Evolutionary conservation across 2,797 vertebrate species (phyloP), one percentile per base, ranked within the genome.

Genomic region (Argyrosomus regius): DNA sequence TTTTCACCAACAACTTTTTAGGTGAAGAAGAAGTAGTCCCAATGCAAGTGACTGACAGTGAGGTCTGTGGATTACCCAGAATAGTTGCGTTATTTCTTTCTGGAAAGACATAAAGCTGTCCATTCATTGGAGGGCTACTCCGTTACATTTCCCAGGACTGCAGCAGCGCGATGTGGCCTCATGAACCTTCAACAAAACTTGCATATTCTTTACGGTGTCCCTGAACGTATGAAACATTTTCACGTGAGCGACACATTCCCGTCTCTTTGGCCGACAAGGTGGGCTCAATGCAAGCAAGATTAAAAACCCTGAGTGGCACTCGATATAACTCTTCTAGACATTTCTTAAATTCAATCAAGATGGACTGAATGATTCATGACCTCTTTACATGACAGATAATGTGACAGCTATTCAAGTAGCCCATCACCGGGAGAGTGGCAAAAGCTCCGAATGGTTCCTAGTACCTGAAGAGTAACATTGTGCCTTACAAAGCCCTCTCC

Each of bases 301-400:
- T 88, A 71, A 85, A 85, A 90, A 77, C 59, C 67, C 60, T 71
- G 75, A 88, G 62, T 82, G 83, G 61, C 80, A 73, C 72, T 83
- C 77, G 69, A 56, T 84, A 75, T 82, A 87, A 88, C 66, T 64
- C 69, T 66, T 71, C 39, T 43, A 78, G 85, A 87, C 67, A 60
- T 85, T 87, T 77, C 68, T 88, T 83, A 75, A 89, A 85, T 90
- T 84, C 73, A 83, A 87, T 90, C 80, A 77, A 82, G 67, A 83
- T 53, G 65, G 50, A 77, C 65, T 87, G 77, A 90, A 89, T 87
- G 82, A 85, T 91, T 91, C 88, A 89, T 87, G 83, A 78, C 87
- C 73, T 78, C 60, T 49, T 76, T 75, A 75, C 80, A 84, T 85
- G 78, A 92, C 54, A 88, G 82, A 70, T 82, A 84, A 81, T 75